These are phyloP conservation scores for Melanaphis sacchari DNA, from an alignment of 1,140 invertebrate genomes.

Conservation along the genomic window DNA sequence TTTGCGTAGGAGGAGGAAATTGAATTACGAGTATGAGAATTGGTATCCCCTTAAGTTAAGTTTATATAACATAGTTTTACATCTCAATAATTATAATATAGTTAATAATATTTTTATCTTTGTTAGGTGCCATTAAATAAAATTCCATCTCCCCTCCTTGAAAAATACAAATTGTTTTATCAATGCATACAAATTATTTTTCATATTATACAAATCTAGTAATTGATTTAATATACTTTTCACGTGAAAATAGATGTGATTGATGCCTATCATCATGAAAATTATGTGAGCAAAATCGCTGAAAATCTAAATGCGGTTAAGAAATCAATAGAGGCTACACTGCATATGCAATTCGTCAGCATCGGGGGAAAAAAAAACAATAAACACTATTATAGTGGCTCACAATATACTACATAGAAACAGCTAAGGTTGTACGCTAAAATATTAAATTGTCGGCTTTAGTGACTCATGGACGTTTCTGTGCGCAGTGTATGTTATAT, in stretches of 20 bases:
- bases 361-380: conserved; percentile 33
- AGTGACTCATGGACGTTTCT: conserved; percentile 35
- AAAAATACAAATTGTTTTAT: background rate
- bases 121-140: background rate
- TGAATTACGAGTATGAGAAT: background rate
- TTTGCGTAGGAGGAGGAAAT: background rate
- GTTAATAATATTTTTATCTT: background rate
- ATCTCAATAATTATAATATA: background rate
- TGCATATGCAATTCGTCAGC: background rate
- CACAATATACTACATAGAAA: background rate
- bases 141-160: background rate
- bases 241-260: background rate
- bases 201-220: background rate
- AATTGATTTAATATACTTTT: background rate
- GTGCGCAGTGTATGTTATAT: background rate
- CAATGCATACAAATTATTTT: background rate
- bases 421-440: background rate
- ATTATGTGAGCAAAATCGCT: background rate
- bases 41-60: background rate
- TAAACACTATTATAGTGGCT: conserved; percentile 13
- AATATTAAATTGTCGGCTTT: conserved; percentile 17
- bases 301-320: background rate
- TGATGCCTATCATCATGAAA: background rate
- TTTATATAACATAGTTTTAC: background rate
- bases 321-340: conserved; percentile 36